These are phyloP conservation scores for Euthynnus affinis DNA, from an alignment of 2,797 vertebrate species.

Conservation along the genomic window DNA sequence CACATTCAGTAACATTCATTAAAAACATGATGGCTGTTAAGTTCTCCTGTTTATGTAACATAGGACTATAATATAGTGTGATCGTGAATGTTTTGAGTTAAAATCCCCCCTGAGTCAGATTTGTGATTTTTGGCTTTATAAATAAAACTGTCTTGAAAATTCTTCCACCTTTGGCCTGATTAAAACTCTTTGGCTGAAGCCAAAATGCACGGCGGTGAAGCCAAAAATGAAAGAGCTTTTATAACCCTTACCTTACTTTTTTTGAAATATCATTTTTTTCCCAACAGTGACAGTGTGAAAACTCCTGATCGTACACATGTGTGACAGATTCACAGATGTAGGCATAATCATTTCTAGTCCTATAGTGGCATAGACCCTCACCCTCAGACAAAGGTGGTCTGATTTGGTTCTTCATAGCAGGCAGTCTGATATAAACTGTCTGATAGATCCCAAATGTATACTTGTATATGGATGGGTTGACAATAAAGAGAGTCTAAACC, in stretches of 20 bases:
- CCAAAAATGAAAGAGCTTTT: too few relatives aligned
- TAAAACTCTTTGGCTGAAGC: background rate
- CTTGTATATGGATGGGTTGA: too few relatives aligned
- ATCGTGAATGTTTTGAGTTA: too few relatives aligned
- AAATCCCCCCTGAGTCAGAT: background rate
- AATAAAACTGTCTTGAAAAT: background rate
- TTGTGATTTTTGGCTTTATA: background rate
- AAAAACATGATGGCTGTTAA: too few relatives aligned
- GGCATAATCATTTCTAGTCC: constrained; percentile 9
- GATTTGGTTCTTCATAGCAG: constrained; percentile 59
- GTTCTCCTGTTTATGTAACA: too few relatives aligned
- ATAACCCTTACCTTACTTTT: background rate
- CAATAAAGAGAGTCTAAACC: constrained; percentile 11
- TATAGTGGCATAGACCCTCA: constrained; percentile 33
- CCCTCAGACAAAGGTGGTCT: constrained; percentile 60
- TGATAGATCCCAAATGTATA: too few relatives aligned
- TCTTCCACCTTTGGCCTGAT: background rate
- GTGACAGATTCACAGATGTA: constrained; percentile 43
- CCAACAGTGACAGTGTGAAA: background rate
- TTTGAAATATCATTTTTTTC: background rate
- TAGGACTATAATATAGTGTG: too few relatives aligned
- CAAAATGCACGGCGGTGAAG: background rate
- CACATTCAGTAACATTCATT: too few relatives aligned
- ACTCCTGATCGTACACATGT: constrained; percentile 33
- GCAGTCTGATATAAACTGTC: constrained; percentile 67